Evolutionary conservation across 2,113 vertebrate genomes (phyloP).

Genomic region (Platysternon megacephalum): DNA sequence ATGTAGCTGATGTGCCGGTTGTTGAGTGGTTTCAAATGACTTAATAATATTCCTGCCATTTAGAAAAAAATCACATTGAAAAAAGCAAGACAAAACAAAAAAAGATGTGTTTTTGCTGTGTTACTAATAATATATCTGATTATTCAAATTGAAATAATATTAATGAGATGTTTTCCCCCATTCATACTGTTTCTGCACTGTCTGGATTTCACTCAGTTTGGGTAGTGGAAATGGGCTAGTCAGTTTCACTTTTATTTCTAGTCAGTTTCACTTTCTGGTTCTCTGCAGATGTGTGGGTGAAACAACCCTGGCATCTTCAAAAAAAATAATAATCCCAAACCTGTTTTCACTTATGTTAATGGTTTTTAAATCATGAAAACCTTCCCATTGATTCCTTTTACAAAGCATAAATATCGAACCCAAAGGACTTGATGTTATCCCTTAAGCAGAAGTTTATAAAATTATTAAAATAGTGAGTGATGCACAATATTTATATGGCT

Average conservation of each 20-base stretch:
- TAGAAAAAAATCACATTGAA: neutral
- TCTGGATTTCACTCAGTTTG: neutral
- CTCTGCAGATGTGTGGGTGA: neutral
- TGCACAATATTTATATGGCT: fast-evolving
- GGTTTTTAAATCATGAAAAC: neutral
- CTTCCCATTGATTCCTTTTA: neutral
- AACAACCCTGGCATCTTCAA: neutral
- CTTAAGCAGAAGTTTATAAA: neutral
- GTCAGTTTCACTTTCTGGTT: neutral
- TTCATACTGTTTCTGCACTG: neutral
- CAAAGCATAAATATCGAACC: neutral
- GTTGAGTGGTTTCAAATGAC: neutral
- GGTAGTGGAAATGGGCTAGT: neutral
- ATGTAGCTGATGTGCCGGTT: neutral
- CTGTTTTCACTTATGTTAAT: neutral
- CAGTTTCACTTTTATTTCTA: slow-evolving; percentile 5
- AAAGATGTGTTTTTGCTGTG: neutral
- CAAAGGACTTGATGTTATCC: neutral
- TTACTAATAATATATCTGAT: neutral
- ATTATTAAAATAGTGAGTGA: neutral
- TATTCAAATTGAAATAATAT: neutral
- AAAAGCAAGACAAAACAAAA: slow-evolving; percentile 4
- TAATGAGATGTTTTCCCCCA: neutral
- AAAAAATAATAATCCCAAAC: too few species aligned
- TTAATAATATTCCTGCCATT: neutral